Conservation (phyloP, 2,113 vertebrate genomes). For the Chloropsis cyanopogon region DNA sequence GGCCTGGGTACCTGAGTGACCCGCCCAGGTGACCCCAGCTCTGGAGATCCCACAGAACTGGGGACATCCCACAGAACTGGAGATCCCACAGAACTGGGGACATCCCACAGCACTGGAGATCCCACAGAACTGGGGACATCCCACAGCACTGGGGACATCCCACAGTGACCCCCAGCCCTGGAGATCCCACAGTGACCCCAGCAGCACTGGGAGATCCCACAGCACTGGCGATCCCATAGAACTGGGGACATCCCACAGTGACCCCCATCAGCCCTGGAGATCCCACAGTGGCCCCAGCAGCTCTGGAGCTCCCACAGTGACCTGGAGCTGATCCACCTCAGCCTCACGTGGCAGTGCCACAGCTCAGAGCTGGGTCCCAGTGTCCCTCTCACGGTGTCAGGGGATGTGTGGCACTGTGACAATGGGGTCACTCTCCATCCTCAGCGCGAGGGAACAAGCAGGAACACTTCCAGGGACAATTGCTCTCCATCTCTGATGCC, state of each 20-base stretch:
- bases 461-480: background rate
- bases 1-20: fast-evolving
- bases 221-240: too few species aligned
- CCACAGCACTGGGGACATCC: too few species aligned
- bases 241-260: background rate
- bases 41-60: background rate
- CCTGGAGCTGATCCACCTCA: background rate
- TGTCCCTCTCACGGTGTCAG: fast-evolving
- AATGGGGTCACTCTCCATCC: background rate
- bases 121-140: too few species aligned
- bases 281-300: background rate
- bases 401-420: background rate
- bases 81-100: too few species aligned
- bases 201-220: background rate
- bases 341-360: fast-evolving
- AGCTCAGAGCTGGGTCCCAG: fast-evolving
- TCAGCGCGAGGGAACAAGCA: fast-evolving
- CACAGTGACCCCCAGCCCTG: too few species aligned
- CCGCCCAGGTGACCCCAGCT: background rate
- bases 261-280: too few species aligned
- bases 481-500: constrained; percentile 13
- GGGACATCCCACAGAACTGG: background rate
- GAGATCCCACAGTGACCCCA: too few species aligned
- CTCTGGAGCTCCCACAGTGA: background rate
- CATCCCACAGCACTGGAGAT: fast-evolving